Evolutionary conservation across 2,113 vertebrate species (phyloP).

Genomic region (Sorex fumeus): DNA sequence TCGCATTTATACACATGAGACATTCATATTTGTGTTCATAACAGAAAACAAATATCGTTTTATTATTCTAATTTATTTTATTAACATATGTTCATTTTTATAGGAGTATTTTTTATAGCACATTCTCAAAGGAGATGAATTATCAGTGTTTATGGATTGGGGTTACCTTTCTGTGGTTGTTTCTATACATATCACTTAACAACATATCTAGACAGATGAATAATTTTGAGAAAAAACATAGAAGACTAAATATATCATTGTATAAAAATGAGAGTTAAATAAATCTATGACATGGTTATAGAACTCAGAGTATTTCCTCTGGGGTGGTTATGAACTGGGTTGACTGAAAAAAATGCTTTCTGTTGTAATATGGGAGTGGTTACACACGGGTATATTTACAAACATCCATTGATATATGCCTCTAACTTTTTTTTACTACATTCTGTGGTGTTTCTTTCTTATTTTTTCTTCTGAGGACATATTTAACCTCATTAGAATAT

Average conservation of each 20-base stretch:
- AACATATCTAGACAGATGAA: neutral
- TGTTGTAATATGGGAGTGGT: neutral
- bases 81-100: neutral
- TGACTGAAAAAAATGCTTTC: neutral
- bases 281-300: neutral
- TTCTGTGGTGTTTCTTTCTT: too few species aligned
- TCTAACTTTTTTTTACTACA: too few species aligned
- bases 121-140: neutral
- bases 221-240: neutral
- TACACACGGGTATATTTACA: neutral
- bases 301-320: neutral
- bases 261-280: neutral
- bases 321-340: neutral
- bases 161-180: neutral
- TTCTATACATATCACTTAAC: neutral
- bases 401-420: neutral
- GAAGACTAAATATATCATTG: neutral
- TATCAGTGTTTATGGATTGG: neutral
- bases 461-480: neutral
- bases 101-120: neutral
- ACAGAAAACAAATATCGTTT: constrained; percentile 27
- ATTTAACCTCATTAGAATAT: constrained; percentile 15
- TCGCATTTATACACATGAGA: neutral
- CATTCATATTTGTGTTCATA: neutral
- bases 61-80: constrained; percentile 23